Base-by-base conservation (phyloP, 1,140 invertebrate genomes). In the Paracyclopina nana region DNA sequence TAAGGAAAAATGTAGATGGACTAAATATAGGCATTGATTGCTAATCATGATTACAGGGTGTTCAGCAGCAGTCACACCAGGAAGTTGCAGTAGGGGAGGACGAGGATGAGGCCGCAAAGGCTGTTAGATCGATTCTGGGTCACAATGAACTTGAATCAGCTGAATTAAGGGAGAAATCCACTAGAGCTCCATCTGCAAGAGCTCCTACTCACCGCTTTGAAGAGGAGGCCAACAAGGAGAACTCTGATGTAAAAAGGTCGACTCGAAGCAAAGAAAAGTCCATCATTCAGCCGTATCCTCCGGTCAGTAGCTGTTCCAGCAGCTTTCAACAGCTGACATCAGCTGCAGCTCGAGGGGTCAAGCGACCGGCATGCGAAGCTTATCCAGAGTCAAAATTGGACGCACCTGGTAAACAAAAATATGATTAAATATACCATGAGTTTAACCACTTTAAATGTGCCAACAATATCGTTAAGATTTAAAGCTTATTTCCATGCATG, bases 91-190 rank as follows among this genome's bases (percentile, higher is more conserved):
- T n/a, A 45, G 25, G 24, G 18, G 18, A 26, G 12, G 34, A 52
- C n/a, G 48, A 50, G 30, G 50, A 52, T 16, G 50, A 52, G 20
- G 50, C 50, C 2, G 18, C 50, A 3, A 22, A 43, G 24, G 50
- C 50, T 8, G 50, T 52, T 8, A 42, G 31, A 45, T 24, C 31
- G 5, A 52, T 52, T 8, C 50, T 52, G 4, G 45, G 27, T 28
- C 27, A 22, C 14, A 28, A 48, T 8, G 45, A 26, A 12, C 4
- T 16, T 2, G 30, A 48, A 6, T 14, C 4, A 4, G 28, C 45
- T 2, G 28, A 14, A 16, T 24, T 28, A 3, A 22, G 5, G 34
- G 34, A 38, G 34, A 38, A 8, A n/a, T n/a, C 34, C 4, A 8
- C 34, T 5, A 38, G 14, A 2, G 34, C 14, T 20, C n/a, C n/a